Evolutionary conservation across 2,797 vertebrate genomes (phyloP).

Genomic region (Chaetodon trifasciatus): DNA sequence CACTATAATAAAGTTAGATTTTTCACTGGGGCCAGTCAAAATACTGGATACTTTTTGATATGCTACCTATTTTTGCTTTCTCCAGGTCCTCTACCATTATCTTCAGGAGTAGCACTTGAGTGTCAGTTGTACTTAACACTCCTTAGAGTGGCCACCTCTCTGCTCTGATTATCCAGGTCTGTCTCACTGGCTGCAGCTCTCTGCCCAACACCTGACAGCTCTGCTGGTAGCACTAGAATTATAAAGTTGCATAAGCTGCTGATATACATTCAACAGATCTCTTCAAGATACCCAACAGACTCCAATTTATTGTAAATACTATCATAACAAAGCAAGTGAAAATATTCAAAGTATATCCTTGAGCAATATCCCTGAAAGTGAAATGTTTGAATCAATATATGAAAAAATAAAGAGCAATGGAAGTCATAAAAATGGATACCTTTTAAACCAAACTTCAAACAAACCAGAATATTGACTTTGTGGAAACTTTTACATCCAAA

Average conservation of each 20-base stretch:
- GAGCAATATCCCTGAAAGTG: slow-evolving; percentile 13
- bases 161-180: slow-evolving; percentile 19
- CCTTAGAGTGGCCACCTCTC: neutral
- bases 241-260: neutral
- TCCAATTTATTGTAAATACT: slow-evolving; percentile 15
- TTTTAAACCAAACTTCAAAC: slow-evolving; percentile 31
- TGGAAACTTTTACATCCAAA: slow-evolving; percentile 45
- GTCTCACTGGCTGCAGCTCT: slow-evolving; percentile 27
- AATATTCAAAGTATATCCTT: slow-evolving; percentile 34
- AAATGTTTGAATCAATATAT: slow-evolving; percentile 20
- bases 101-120: slow-evolving; percentile 28
- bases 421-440: slow-evolving; percentile 20
- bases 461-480: slow-evolving; percentile 31
- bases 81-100: slow-evolving; percentile 15
- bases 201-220: slow-evolving; percentile 6
- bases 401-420: neutral
- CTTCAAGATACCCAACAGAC: neutral
- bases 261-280: slow-evolving; percentile 29
- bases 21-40: neutral
- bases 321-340: slow-evolving; percentile 36
- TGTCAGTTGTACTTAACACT: slow-evolving; percentile 1
- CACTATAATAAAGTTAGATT: neutral
- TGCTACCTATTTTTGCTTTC: neutral
- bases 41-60: neutral
- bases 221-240: slow-evolving; percentile 20